Base-by-base conservation (phyloP, 2,797 vertebrate genomes). In the Galagoides demidoff region DNA sequence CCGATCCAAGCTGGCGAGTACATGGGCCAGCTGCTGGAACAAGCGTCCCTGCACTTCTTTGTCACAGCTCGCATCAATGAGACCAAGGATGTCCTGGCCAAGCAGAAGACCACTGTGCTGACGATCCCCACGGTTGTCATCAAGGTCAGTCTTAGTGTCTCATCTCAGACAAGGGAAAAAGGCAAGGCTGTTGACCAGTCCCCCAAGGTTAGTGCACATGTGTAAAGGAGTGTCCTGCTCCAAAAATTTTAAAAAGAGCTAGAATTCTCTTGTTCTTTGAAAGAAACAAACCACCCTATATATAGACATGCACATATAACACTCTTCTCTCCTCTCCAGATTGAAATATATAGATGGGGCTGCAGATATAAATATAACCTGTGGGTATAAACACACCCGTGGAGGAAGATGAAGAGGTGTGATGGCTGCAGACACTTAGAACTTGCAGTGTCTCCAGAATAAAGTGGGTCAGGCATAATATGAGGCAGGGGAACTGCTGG, bases 1-100 rank as follows among this genome's bases (percentile, higher is more conserved):
- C 7, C 71, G 43, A 97, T 99, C 63, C 97, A 97, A 91, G 98
- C 99, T 0, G 98, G 98, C 0, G 98, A 98, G 82, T 99, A 99
- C 98, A 98, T 99, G 98, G 98, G 82, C 57, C 98, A 99, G 39
- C 98, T 99, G 97, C 98, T 99, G 98, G 99, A 99, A 84, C 99
- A 99, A 98, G 99, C 99, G 7, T 99, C 99, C 96, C 99, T 99
- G 66, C 98, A 99, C 97, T 99, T 99, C 98, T 99, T 99, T 11
- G 98, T 98, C 86, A 99, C 99, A 0, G 99, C 99, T 0, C 99
- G 99, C 39, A 98, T 99, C 95, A 98, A 98, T 0, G 99, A 99
- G 98, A 99, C 99, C 0, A 98, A 97, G 7, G 99, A 99, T 95
- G 98, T 99, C 88, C 73, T 99, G 97, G 99, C 99, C 0, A 95